Conservation (phyloP, 2,797 vertebrate species). For the Aulostomus chinensis region DNA sequence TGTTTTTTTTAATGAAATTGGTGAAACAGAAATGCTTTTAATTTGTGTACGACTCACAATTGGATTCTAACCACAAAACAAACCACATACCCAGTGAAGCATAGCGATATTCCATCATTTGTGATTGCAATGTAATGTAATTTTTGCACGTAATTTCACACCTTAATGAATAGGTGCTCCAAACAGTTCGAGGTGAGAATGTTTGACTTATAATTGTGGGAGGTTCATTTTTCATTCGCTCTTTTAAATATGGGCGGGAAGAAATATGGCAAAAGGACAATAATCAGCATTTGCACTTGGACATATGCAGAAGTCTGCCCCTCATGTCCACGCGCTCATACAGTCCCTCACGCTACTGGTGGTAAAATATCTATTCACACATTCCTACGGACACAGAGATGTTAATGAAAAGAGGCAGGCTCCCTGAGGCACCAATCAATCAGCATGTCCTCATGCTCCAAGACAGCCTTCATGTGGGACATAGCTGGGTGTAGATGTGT, state of each 20-base stretch:
- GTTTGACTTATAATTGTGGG: too few species aligned
- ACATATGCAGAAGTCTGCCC: conserved; percentile 2
- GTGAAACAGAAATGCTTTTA: too few species aligned
- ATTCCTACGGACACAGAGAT: conserved; percentile 33
- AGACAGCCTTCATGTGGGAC: conserved; percentile 46
- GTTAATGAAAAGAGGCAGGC: conserved; percentile 54
- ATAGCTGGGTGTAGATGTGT: conserved; percentile 9
- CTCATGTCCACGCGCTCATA: conserved; percentile 20
- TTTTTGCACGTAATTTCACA: too few species aligned
- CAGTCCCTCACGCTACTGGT: conserved; percentile 20
- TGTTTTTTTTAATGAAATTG: conserved; percentile 12
- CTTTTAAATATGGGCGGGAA: too few species aligned
- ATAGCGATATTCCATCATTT: too few species aligned
- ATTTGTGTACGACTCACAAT: too few species aligned
- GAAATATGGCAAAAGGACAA: background rate
- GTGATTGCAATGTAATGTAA: too few species aligned
- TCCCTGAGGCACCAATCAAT: conserved; percentile 56
- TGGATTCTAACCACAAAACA: too few species aligned
- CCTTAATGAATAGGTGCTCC: too few species aligned
- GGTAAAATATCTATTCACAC: conserved; percentile 47
- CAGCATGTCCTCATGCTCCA: conserved; percentile 23
- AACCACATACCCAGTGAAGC: background rate
- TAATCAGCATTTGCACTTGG: background rate
- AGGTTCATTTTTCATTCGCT: too few species aligned
- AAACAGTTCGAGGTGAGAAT: too few species aligned